Evolutionary conservation across 2,113 vertebrate genomes (phyloP), one percentile per base, ranked within the genome.

Genomic region (Hydropotes inermis): DNA sequence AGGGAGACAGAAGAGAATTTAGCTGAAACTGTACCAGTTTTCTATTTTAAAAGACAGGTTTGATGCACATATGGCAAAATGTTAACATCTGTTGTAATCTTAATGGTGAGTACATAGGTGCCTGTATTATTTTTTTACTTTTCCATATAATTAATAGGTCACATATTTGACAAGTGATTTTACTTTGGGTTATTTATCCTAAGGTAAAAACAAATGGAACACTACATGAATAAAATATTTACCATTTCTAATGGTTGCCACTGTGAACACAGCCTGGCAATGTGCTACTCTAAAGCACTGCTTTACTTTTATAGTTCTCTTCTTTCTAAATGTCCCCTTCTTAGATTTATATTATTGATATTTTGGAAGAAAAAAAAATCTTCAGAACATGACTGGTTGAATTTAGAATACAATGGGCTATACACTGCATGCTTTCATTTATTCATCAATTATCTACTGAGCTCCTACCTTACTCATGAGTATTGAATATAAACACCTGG

Each of bases 21-120:
- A 87, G 19, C 7, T 25, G 7, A 87, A 91, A 93, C 57, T 96
- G 8, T 74, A 82, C 86, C 16, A 43, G 58, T 67, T 89, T 96
- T 50, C 70, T 87, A 78, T 64, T 95, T 98, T 89, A 30, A 89
- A 95, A 92, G 79, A 76, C 64, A 83, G 43, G 67, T 79, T 91
- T 88, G 43, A 87, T 87, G 23, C 36, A 96, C 82, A 79, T 93
- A 70, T 89, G 88, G 86, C 15, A 97, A 98, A 97, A 96, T 97
- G 76, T 93, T 98, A 98, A 96, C 55, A 84, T 97, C 93, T 94
- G 94, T 93, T 97, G n/a, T 95, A 89, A 96, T 97, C 61, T 96
- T 67, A 58, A 30, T 82, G 28, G 64, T 82, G 23, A 43, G 23
- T 64, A 74, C 43, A 83, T 39, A 96, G 64, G 64, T 90, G 13